Evolutionary conservation across 2,797 vertebrate genomes (phyloP).

Genomic region (Urosaurus nigricauda): DNA sequence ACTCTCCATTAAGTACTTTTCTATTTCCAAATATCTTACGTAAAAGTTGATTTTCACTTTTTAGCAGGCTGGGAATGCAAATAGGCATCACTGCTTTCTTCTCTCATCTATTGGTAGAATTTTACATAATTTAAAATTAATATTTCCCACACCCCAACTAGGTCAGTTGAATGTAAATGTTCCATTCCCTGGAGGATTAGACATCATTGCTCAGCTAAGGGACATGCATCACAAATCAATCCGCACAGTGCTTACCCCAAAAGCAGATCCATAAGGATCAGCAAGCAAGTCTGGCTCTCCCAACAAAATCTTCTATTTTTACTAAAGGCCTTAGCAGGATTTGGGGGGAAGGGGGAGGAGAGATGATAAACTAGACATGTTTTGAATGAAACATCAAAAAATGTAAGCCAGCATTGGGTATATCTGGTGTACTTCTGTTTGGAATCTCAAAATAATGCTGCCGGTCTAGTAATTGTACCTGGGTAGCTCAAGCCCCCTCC

Average conservation of each 20-base stretch:
- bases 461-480: not conserved
- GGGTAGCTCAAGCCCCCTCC: not conserved
- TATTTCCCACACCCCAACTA: constrained; percentile 74
- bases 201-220: constrained; percentile 61
- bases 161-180: constrained; percentile 76
- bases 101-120: constrained; percentile 58
- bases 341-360: not conserved
- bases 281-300: constrained; percentile 54
- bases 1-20: constrained; percentile 17
- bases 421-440: not conserved
- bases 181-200: constrained; percentile 71
- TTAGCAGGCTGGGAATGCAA: constrained; percentile 56
- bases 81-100: constrained; percentile 22
- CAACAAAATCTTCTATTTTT: constrained; percentile 15
- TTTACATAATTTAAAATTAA: constrained; percentile 78
- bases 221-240: constrained; percentile 57
- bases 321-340: not conserved
- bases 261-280: constrained; percentile 57
- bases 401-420: not conserved
- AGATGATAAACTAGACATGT: not conserved
- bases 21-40: constrained; percentile 59
- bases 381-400: not conserved
- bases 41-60: constrained; percentile 61
- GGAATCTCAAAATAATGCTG: not conserved
- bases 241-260: constrained; percentile 57